phyloP scores from a whole-genome alignment of 2,797 vertebrate species.

The Merluccius polli region DNA sequence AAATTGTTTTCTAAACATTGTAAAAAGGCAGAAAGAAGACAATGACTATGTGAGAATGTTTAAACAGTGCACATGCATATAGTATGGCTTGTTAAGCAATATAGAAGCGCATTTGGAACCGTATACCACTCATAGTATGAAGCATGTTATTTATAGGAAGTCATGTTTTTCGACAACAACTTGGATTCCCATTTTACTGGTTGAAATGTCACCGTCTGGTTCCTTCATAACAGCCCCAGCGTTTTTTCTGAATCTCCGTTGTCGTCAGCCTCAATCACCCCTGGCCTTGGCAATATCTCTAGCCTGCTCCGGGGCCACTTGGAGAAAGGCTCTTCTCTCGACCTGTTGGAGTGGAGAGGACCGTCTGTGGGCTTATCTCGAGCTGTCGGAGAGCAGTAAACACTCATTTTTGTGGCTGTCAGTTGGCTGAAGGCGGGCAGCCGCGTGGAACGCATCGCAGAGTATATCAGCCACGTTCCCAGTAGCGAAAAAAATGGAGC shows the following conservation, averaged over 20 bases:
- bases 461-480: conserved; percentile 39
- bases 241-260: background rate
- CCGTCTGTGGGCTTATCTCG: conserved; percentile 62
- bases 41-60: background rate
- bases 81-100: background rate
- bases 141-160: background rate
- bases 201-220: background rate
- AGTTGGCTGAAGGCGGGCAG: conserved; percentile 61
- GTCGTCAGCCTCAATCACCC: conserved; percentile 1
- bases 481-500: conserved; percentile 48
- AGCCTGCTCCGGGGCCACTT: conserved; percentile 38
- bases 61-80: background rate
- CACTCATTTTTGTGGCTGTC: conserved; percentile 71
- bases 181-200: background rate
- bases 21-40: background rate
- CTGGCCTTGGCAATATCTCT: background rate
- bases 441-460: conserved; percentile 54
- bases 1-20: too few species aligned
- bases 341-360: conserved; percentile 59
- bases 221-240: background rate
- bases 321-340: conserved; percentile 38
- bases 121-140: background rate
- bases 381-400: conserved; percentile 61
- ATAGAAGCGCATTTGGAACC: background rate
- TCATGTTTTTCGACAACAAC: background rate